phyloP scores from a whole-genome alignment of 1,140 invertebrate species.

The Drosophila gunungcola region DNA sequence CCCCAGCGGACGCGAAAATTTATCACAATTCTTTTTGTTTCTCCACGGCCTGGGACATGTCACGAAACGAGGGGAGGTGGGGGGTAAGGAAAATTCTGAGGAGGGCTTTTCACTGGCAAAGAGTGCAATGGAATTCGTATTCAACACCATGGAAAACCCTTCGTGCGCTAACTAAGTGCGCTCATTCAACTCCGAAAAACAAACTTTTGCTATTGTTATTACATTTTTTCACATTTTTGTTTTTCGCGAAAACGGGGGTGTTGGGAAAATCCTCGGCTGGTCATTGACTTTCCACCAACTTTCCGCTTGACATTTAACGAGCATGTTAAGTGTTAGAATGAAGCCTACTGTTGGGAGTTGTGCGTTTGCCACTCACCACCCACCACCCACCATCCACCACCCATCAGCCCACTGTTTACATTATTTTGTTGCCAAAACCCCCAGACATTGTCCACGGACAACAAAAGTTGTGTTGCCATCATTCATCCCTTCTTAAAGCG shows the following conservation, averaged over 20 bases:
- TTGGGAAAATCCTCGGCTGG: slow-evolving; percentile 44
- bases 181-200: slow-evolving; percentile 75
- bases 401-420: slow-evolving; percentile 25
- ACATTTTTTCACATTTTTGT: slow-evolving; percentile 47
- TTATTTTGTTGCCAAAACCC: slow-evolving; percentile 33
- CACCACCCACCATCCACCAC: neutral
- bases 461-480: slow-evolving; percentile 62
- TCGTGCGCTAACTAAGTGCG: slow-evolving; percentile 71
- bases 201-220: slow-evolving; percentile 81
- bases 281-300: slow-evolving; percentile 77
- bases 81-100: neutral
- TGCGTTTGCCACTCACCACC: slow-evolving; percentile 17
- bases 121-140: slow-evolving; percentile 44
- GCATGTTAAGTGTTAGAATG: slow-evolving; percentile 81
- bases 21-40: slow-evolving; percentile 40
- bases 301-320: slow-evolving; percentile 77
- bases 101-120: slow-evolving; percentile 17
- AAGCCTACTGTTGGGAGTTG: slow-evolving; percentile 72
- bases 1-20: slow-evolving; percentile 25
- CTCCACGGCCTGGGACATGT: slow-evolving; percentile 41
- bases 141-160: slow-evolving; percentile 45
- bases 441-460: slow-evolving; percentile 70
- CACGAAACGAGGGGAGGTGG: slow-evolving; percentile 11
- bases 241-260: slow-evolving; percentile 9
- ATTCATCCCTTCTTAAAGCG: slow-evolving; percentile 40